Percentiles rank a stretch among this genome's conserved stretches.
Conservation (phyloP, 1,140 invertebrate species). For the Drosophila neocordata region DNA sequence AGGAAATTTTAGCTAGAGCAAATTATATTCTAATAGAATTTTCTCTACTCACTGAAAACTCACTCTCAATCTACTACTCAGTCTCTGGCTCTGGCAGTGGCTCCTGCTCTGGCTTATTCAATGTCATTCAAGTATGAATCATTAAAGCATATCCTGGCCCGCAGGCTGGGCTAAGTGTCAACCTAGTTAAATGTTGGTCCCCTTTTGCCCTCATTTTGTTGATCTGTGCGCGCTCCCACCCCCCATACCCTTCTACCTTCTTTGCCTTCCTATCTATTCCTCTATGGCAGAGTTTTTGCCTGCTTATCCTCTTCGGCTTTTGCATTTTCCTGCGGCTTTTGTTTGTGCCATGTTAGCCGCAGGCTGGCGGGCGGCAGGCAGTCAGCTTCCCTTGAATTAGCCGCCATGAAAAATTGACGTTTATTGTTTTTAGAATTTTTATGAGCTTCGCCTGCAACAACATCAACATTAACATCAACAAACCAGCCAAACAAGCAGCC, state of each 20-base stretch:
- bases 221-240: no score
- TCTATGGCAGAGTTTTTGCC: neutral
- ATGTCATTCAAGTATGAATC: slow-evolving; percentile 30
- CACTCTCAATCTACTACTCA: neutral
- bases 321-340: slow-evolving; percentile 4
- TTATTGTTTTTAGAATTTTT: slow-evolving; percentile 73
- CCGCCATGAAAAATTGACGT: slow-evolving; percentile 66
- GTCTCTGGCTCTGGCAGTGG: neutral
- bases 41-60: no score
- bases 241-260: no score
- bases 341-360: slow-evolving; percentile 19
- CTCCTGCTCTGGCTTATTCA: neutral
- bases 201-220: slow-evolving; percentile 15
- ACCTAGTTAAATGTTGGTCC: slow-evolving; percentile 50
- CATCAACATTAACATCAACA: neutral
- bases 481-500: neutral
- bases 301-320: slow-evolving; percentile 8
- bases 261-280: neutral
- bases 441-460: slow-evolving; percentile 35
- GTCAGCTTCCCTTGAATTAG: slow-evolving; percentile 51
- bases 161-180: slow-evolving; percentile 42
- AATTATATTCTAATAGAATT: slow-evolving; percentile 1
- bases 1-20: neutral
- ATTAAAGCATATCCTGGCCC: slow-evolving; percentile 18
- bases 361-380: neutral